Percentiles rank a stretch among this genome's conserved stretches.
phyloP scores from a whole-genome alignment of 2,113 vertebrate species.

The Ictidomys tridecemlineatus region DNA sequence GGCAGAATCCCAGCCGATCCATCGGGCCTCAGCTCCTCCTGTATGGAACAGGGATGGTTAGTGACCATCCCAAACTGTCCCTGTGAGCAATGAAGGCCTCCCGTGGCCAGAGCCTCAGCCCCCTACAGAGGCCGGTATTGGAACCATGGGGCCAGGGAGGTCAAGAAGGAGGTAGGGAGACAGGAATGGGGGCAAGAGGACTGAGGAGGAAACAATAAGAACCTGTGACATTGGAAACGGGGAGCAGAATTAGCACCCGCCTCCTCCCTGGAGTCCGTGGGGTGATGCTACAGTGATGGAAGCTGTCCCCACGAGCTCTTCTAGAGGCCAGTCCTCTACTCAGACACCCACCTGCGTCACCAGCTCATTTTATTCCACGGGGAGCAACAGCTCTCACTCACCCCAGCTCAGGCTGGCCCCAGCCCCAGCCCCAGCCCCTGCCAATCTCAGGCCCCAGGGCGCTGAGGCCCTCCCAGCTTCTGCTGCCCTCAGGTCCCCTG shows the following conservation, averaged over 20 bases:
- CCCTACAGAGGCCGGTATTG: neutral
- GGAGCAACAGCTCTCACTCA: neutral
- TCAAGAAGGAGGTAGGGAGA: neutral
- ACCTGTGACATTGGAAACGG: neutral
- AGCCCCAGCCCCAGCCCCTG: neutral
- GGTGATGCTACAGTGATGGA: too few relatives aligned
- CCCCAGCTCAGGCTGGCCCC: neutral
- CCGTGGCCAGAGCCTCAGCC: neutral
- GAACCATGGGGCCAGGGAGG: fast-evolving
- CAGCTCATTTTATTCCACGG: too few relatives aligned
- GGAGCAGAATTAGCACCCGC: neutral
- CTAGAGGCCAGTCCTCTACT: too few relatives aligned
- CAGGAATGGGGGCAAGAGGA: neutral
- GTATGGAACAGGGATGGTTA: too few relatives aligned
- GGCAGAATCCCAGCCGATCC: neutral
- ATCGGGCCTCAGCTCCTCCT: neutral
- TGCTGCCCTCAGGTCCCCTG: neutral
- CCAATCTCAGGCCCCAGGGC: fast-evolving
- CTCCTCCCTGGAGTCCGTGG: neutral
- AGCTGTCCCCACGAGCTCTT: too few relatives aligned
- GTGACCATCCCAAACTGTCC: neutral
- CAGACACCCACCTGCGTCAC: too few relatives aligned
- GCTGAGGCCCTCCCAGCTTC: neutral
- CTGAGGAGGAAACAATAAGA: neutral
- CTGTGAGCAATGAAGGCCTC: neutral